phyloP scores from a whole-genome alignment of 1,140 invertebrate species.

The Drosophila grimshawi region DNA sequence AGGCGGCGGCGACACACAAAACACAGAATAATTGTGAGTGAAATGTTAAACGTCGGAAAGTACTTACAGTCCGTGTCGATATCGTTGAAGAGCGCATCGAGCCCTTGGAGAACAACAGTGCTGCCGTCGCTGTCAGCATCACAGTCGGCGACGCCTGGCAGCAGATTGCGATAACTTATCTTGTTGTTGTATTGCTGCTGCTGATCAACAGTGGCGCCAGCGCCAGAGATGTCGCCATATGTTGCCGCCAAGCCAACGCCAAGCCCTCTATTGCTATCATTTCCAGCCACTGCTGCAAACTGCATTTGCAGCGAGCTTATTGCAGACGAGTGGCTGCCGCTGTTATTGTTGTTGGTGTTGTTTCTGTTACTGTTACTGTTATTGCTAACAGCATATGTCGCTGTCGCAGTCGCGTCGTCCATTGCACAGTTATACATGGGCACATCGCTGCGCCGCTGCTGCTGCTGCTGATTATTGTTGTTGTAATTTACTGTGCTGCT shows the following conservation, averaged over 20 bases:
- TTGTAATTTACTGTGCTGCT: slow-evolving; percentile 37
- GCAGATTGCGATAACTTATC: slow-evolving; percentile 30
- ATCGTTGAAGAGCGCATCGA: slow-evolving; percentile 65
- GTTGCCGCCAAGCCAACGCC: slow-evolving; percentile 37
- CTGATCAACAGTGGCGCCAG: slow-evolving; percentile 62
- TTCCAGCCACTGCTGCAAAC: slow-evolving; percentile 84
- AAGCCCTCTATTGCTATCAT: slow-evolving; percentile 20
- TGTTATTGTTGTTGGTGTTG: slow-evolving; percentile 30
- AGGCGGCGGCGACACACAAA: slow-evolving; percentile 3
- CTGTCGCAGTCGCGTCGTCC: slow-evolving; percentile 40
- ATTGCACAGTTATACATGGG: slow-evolving; percentile 75
- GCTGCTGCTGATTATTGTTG: slow-evolving; percentile 60
- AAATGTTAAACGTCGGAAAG: background rate
- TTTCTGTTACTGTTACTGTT: slow-evolving; percentile 47
- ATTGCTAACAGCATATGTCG: slow-evolving; percentile 30
- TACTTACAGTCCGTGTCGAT: slow-evolving; percentile 71
- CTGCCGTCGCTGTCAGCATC: slow-evolving; percentile 67
- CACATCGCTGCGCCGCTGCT: slow-evolving; percentile 64
- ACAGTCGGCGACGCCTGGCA: slow-evolving; percentile 46
- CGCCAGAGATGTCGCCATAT: slow-evolving; percentile 64
- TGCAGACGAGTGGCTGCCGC: slow-evolving; percentile 47
- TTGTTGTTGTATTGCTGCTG: slow-evolving; percentile 57
- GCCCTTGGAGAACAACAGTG: slow-evolving; percentile 60
- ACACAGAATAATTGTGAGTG: no score
- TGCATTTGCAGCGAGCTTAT: slow-evolving; percentile 83